Evolutionary conservation across 1,140 invertebrate species (phyloP).

Genomic region (Thrips palmi): DNA sequence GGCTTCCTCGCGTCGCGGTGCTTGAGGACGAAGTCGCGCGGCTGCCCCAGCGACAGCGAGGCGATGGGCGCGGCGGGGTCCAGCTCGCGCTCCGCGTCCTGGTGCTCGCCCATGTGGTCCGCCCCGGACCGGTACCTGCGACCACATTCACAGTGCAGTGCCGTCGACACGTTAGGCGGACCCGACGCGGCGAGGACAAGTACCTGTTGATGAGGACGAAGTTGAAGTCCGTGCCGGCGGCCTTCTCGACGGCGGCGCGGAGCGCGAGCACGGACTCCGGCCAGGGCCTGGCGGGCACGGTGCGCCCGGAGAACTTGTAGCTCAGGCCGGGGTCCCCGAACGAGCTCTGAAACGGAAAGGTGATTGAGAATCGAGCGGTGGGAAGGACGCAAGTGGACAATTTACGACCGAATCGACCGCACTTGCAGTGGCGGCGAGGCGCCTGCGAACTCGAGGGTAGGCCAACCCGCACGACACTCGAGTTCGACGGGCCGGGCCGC

Average conservation of each 20-base stretch:
- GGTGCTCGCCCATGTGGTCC: conserved; percentile 53
- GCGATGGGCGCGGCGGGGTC: conserved; percentile 39
- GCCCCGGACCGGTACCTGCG: conserved; percentile 44
- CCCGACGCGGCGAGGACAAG: no score
- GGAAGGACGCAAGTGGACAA: no score
- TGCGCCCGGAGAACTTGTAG: conserved; percentile 44
- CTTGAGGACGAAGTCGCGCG: conserved; percentile 42
- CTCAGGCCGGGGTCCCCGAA: conserved; percentile 40
- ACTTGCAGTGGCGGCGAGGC: no score
- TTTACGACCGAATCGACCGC: no score
- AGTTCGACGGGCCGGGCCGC: no score
- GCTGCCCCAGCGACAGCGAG: conserved; percentile 44
- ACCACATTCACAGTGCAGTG: conserved; percentile 8
- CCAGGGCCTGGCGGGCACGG: conserved; percentile 42
- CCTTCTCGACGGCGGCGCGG: conserved; percentile 28
- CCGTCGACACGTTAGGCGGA: not conserved
- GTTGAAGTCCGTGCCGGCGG: conserved; percentile 38
- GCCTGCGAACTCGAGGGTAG: no score
- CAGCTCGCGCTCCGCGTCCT: conserved; percentile 49
- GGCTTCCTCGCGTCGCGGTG: conserved; percentile 32
- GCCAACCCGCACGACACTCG: no score
- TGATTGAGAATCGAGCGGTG: no score
- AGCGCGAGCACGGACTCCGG: conserved; percentile 29
- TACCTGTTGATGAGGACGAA: conserved; percentile 56
- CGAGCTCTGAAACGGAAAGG: conserved; percentile 27